Evolutionary conservation across 2,888 invertebrate species (phyloP).

Genomic region (Melieria picta): DNA sequence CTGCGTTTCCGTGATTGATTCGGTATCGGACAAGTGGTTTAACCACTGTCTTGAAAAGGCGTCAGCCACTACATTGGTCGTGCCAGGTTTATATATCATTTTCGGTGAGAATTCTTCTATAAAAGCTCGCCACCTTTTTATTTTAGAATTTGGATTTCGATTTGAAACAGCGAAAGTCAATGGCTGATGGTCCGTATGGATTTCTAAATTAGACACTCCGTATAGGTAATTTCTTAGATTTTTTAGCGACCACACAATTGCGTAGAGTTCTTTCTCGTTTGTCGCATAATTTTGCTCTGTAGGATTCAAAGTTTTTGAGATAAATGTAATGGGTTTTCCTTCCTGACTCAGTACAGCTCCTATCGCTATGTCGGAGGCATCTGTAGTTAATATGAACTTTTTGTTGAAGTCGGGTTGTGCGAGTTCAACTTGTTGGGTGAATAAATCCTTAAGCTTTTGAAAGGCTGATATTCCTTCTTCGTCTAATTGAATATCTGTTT

Average conservation of each 20-base stretch:
- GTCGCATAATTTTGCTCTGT: conserved; percentile 51
- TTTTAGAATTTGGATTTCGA: conserved; percentile 53
- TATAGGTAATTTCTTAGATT: conserved; percentile 59
- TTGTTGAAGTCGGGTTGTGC: conserved; percentile 46
- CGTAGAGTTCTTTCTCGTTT: conserved; percentile 59
- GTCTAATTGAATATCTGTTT: conserved; percentile 35
- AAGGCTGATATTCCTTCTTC: conserved; percentile 30
- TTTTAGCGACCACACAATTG: conserved; percentile 57
- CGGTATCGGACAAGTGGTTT: neutral
- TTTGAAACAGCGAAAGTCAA: conserved; percentile 37
- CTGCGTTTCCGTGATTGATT: conserved; percentile 13
- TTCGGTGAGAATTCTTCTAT: conserved; percentile 52
- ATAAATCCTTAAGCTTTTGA: conserved; percentile 31
- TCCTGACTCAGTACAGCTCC: conserved; percentile 53
- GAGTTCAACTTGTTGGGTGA: conserved; percentile 27
- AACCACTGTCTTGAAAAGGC: conserved; percentile 23
- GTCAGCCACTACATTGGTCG: conserved; percentile 29
- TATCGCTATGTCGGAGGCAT: conserved; percentile 51
- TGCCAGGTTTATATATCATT: conserved; percentile 44
- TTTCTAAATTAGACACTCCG: conserved; percentile 46
- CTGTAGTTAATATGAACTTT: conserved; percentile 49
- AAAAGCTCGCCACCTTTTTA: conserved; percentile 56
- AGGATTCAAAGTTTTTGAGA: conserved; percentile 50
- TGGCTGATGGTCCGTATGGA: conserved; percentile 42
- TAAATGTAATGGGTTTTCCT: conserved; percentile 51